A percentile compares a stretch with the other conserved stretches of the same genome.
Conservation (phyloP, 2,113 vertebrate genomes). For the Microtus montanus region DNA sequence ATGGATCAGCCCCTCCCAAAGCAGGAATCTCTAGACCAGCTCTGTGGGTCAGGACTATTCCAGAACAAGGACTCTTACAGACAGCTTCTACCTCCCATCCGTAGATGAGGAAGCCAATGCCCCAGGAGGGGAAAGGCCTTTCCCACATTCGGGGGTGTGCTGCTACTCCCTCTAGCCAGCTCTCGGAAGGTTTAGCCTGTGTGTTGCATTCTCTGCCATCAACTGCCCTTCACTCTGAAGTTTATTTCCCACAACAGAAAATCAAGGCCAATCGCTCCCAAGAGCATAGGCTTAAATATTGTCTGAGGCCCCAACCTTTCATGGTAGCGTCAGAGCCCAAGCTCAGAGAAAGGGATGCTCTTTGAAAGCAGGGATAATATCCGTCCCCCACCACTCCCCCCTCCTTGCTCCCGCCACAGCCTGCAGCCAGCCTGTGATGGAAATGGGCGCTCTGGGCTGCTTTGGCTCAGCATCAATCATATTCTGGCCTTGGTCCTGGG, state of each 20-base stretch:
- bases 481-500: conserved; percentile 61
- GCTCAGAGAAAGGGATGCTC: conserved; percentile 1
- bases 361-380: conserved; percentile 50
- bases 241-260: conserved; percentile 39
- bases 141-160: neutral
- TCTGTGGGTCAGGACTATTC: neutral
- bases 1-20: neutral
- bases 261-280: conserved; percentile 33
- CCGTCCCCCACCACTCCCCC: neutral
- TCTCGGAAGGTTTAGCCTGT: neutral
- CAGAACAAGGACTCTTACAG: neutral
- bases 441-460: conserved; percentile 50
- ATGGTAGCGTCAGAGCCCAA: neutral
- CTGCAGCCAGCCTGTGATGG: conserved; percentile 57
- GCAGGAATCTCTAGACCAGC: neutral
- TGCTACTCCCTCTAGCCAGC: neutral
- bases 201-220: neutral
- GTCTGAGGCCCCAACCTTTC: neutral
- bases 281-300: conserved; percentile 3
- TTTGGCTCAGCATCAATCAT: conserved; percentile 71
- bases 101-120: conserved; percentile 23
- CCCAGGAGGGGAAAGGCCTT: neutral
- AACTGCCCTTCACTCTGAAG: neutral
- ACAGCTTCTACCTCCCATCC: neutral
- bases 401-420: neutral